Evolutionary conservation across 2,888 invertebrate genomes (phyloP).

Genomic region (Leucophenga montana): DNA sequence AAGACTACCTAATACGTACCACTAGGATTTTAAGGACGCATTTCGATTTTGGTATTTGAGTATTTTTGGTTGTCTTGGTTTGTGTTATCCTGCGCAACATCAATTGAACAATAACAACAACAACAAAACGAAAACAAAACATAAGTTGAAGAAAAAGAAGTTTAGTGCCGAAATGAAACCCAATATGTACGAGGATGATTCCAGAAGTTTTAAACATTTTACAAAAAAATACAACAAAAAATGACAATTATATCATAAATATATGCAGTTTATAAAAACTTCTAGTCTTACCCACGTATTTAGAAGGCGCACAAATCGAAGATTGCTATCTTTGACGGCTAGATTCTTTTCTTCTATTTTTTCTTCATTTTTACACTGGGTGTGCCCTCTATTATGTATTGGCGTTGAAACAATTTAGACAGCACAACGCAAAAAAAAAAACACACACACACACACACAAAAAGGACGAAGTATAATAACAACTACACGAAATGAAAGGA

Average conservation of each 20-base stretch:
- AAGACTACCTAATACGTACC: conserved; percentile 31
- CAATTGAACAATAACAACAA: conserved; percentile 52
- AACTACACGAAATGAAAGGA: conserved; percentile 69
- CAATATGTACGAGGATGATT: no score
- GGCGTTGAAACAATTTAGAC: conserved; percentile 71
- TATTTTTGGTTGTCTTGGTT: conserved; percentile 33
- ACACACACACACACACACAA: neutral
- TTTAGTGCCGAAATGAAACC: conserved; percentile 9
- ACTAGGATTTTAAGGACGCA: conserved; percentile 44
- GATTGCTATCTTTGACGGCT: conserved; percentile 71
- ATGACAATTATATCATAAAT: conserved; percentile 52
- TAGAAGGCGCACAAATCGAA: conserved; percentile 60
- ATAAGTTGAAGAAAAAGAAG: no score
- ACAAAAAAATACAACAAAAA: conserved; percentile 51
- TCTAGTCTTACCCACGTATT: neutral
- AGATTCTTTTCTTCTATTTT: conserved; percentile 52
- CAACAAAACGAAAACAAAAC: no score
- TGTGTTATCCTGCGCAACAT: conserved; percentile 58
- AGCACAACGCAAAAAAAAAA: conserved; percentile 14
- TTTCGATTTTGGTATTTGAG: conserved; percentile 38
- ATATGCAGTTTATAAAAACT: no score
- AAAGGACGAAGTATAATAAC: conserved; percentile 3
- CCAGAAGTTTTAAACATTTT: neutral
- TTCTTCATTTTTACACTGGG: conserved; percentile 38
- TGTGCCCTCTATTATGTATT: conserved; percentile 69